A percentile compares a stretch with the other conserved stretches of the same genome.
These are phyloP conservation scores for Automeris io DNA, from an alignment of 2,888 invertebrate species.

Conservation along the genomic window DNA sequence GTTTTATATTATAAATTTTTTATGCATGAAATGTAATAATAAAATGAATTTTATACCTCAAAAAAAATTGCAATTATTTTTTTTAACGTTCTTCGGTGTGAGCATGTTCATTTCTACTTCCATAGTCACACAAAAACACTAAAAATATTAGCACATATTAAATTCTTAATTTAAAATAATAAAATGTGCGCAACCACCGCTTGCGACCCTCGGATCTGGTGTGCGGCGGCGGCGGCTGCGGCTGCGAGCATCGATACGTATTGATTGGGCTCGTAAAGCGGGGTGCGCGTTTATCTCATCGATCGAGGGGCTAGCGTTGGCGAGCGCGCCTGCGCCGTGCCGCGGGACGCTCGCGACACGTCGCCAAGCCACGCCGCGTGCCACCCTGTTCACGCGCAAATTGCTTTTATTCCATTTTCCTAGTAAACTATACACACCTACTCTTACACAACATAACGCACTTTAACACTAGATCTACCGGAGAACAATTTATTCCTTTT, in stretches of 20 bases:
- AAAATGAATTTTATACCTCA: constrained; percentile 2
- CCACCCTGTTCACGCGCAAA: constrained; percentile 70
- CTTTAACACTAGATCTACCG: too few species aligned
- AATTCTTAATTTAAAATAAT: constrained; percentile 3
- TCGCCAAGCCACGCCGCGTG: constrained; percentile 44
- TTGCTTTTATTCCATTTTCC: constrained; percentile 21
- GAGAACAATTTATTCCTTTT: too few species aligned
- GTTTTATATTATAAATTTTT: neutral
- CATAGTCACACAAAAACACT: constrained; percentile 2
- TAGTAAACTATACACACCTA: neutral
- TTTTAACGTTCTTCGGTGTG: neutral
- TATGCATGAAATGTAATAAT: neutral
- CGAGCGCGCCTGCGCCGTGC: constrained; percentile 53
- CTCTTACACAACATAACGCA: too few species aligned
- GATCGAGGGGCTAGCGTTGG: constrained; percentile 70
- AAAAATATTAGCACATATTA: neutral
- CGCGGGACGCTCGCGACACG: constrained; percentile 32
- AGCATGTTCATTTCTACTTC: neutral
- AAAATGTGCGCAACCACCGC: constrained; percentile 68
- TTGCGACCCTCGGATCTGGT: constrained; percentile 65
- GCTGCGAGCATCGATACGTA: constrained; percentile 85
- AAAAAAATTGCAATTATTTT: constrained; percentile 4
- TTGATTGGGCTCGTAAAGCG: constrained; percentile 82
- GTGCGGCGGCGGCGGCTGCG: constrained; percentile 79
- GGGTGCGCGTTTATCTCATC: constrained; percentile 87